Percentiles rank a stretch among this genome's conserved stretches.
These are phyloP conservation scores for Batillaria attramentaria DNA, from an alignment of 1,140 invertebrate genomes.

Conservation along the genomic window DNA sequence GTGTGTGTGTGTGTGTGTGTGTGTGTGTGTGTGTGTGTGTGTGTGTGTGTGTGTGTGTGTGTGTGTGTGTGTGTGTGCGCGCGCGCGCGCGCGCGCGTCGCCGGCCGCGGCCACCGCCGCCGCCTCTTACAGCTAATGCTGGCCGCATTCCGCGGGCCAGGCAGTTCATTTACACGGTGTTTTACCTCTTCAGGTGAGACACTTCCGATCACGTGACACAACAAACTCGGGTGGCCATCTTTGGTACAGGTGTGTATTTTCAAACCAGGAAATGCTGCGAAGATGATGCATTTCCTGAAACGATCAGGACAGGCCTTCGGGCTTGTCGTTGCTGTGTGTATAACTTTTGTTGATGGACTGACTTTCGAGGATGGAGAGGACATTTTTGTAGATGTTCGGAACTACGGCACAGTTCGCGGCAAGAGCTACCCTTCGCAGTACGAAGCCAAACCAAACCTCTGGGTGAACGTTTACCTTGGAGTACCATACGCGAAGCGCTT, in stretches of 20 bases:
- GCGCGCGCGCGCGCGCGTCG: no score
- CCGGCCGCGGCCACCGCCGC: no score
- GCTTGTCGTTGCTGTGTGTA: background rate
- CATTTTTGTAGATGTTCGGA: background rate
- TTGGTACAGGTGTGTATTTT: background rate
- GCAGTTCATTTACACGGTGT: no score
- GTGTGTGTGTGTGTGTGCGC: no score
- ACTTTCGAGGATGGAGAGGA: slow-evolving; percentile 25
- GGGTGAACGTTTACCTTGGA: slow-evolving; percentile 53
- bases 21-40: no score
- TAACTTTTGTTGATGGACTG: slow-evolving; percentile 17
- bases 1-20: no score
- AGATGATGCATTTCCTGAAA: background rate
- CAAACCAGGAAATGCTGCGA: slow-evolving; percentile 20
- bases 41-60: no score
- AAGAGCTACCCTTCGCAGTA: slow-evolving; percentile 52
- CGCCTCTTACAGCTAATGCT: no score
- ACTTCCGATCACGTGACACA: slow-evolving; percentile 26
- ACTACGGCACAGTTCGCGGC: slow-evolving; percentile 45
- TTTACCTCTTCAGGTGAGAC: background rate
- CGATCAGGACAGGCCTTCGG: background rate
- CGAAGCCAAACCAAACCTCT: slow-evolving; percentile 33
- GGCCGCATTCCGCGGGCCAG: no score
- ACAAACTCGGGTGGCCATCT: slow-evolving; percentile 15
- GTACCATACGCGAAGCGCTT: slow-evolving; percentile 56